Base-by-base conservation (phyloP, 2,113 vertebrate species). In the Chloropsis hardwickii region DNA sequence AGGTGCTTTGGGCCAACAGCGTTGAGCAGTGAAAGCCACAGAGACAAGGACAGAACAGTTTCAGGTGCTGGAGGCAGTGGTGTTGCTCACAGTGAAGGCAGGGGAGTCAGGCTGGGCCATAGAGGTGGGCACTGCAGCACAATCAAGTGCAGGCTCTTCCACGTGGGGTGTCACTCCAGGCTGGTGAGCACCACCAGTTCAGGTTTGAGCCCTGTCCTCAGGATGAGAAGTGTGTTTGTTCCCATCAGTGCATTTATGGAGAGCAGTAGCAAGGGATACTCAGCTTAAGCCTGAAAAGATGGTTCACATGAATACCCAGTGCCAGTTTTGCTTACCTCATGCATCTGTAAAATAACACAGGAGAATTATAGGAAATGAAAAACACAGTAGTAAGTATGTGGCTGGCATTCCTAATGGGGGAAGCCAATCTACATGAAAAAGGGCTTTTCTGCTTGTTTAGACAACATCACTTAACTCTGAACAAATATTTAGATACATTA, bases 401-500 rank as follows among this genome's bases (percentile, higher is more conserved):
- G 48, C 81, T 79, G 45, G 73, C 57, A 53, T 22, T 83, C 21
- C 37, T 86, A 81, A 92, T 22, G 39, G 14, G 14, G 64, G 60
- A 47, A 88, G 44, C 25, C 65, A 86, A 93, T 92, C 83, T 86
- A 25, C 93, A 93, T 0, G 39, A 72, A 94, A 91, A 96, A 18
- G 53, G 28, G 14, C 61, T 92, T 96, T 93, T 91, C 93, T 92
- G 37, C 73, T 81, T 96, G 86, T 95, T 96, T 96, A 93, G 93
- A 72, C 95, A 96, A 25, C 88, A 94, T 31, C 77, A 67, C 86
- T 97, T 96, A 96, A 92, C 80, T 40, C 61, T 88, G 92, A 94
- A 65, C 85, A 96, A 95, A 94, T 93, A 92, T 95, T 95, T 92
- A 94, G 88, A 48, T 70, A 77, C 86, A 45, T 95, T 94, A 92